phyloP scores from a whole-genome alignment of 2,888 invertebrate species.

The Platycheirus albimanus region DNA sequence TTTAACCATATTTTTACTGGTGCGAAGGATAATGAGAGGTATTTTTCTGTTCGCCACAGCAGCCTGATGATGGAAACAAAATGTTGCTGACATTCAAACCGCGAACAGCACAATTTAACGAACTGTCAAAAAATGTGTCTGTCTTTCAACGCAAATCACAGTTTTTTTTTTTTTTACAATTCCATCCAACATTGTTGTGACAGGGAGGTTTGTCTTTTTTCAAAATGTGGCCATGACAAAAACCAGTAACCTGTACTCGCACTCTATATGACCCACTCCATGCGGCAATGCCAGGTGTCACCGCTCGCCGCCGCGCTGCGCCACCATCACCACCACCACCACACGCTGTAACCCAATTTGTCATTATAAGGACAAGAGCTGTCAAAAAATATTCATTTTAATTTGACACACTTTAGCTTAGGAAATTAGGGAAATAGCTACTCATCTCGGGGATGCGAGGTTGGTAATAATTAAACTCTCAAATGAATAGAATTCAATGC shows the following conservation, averaged over 20 bases:
- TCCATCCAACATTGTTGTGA: conserved; percentile 48
- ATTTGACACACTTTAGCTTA: conserved; percentile 71
- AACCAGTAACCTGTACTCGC: conserved; percentile 26
- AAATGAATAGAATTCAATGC: conserved; percentile 64
- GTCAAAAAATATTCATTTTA: conserved; percentile 61
- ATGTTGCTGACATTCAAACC: conserved; percentile 68
- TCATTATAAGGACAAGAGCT: conserved; percentile 35
- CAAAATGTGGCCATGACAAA: conserved; percentile 23
- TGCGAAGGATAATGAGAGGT: background rate
- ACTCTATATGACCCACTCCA: conserved; percentile 42
- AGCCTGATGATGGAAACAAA: conserved; percentile 44
- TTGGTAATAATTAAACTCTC: conserved; percentile 68
- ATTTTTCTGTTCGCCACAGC: conserved; percentile 41
- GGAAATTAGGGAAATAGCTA: conserved; percentile 58
- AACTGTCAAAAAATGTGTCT: conserved; percentile 67
- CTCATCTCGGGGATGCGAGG: conserved; percentile 48
- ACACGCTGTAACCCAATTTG: conserved; percentile 40
- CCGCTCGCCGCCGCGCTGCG: background rate
- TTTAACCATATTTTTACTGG: conserved; percentile 21
- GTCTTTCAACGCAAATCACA: conserved; percentile 35
- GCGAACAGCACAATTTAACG: conserved; percentile 56
- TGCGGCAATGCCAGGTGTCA: conserved; percentile 18
- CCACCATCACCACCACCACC: background rate
- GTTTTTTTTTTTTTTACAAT: conserved; percentile 1
- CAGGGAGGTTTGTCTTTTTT: conserved; percentile 26